Conservation (phyloP, 2,888 invertebrate species). For the Synergus umbraculus region DNA sequence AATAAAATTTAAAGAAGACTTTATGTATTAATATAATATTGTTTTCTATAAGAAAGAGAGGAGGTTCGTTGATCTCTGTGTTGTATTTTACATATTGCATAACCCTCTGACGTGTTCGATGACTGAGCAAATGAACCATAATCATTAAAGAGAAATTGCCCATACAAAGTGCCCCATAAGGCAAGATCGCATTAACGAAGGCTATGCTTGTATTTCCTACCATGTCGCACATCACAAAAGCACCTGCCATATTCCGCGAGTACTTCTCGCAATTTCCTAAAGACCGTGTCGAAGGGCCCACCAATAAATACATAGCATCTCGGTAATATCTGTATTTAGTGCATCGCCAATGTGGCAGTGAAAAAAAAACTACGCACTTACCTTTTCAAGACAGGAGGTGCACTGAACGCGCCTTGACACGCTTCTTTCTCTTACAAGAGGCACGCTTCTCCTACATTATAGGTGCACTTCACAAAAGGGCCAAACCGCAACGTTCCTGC, state of each 20-base stretch:
- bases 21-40: too few relatives aligned
- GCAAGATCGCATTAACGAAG: conserved; percentile 64
- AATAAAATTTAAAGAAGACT: too few relatives aligned
- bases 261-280: conserved; percentile 28
- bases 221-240: conserved; percentile 59
- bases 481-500: conserved; percentile 1
- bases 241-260: conserved; percentile 55
- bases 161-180: conserved; percentile 64
- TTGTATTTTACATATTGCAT: conserved; percentile 48
- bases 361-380: conserved; percentile 22
- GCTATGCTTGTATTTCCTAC: conserved; percentile 57
- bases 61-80: neutral
- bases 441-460: neutral
- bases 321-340: conserved; percentile 41
- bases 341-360: conserved; percentile 5
- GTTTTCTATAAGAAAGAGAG: neutral
- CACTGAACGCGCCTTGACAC: conserved; percentile 15
- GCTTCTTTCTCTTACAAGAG: neutral
- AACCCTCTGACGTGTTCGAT: conserved; percentile 52
- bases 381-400: neutral
- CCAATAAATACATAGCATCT: conserved; percentile 33
- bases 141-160: conserved; percentile 69
- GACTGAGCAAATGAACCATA: conserved; percentile 60
- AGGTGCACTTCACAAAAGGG: neutral
- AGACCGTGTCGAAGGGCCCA: conserved; percentile 18